Evolutionary conservation across 2,113 vertebrate species (phyloP), one percentile per base, ranked within the genome.

Genomic region (Motacilla alba): DNA sequence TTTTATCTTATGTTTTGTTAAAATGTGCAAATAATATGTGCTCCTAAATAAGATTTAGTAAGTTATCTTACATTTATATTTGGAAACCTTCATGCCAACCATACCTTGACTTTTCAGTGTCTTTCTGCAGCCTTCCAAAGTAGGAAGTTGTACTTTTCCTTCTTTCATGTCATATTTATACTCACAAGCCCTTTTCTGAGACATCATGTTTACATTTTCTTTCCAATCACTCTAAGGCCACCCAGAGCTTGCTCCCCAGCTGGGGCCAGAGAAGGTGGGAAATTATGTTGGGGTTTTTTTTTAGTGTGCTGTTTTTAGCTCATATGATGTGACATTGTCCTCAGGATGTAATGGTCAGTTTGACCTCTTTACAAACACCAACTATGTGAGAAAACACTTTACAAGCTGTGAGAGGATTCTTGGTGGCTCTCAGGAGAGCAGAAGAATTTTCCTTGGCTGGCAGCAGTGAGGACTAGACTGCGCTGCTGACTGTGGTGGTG

Each of bases 401-500:
- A 88, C 67, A 95, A 91, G 64, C 86, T 66, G 0, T 1, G 0
- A 62, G 63, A 63, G 47, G 37, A 62, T 93, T 90, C 52, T 31
- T 11, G 3, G 90, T 56, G 62, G 52, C 93, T 85, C 28, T 89
- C 35, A 33, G 39, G 22, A 87, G 70, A 90, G 33, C 23, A 24
- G 41, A 80, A 81, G 7, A 84, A 41, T 70, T 97, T 93, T 95
- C 50, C 60, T 93, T 95, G 86, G 80, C 92, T 85, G 52, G 63
- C 6, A 1, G 4, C 15, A 11, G 28, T 46, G 59, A 62, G 46
- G 58, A 68, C 33, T 28, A 13, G 11, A 27, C 85, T 77, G 62
- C 20, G 0, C 31, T 3, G 3, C 66, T 46, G 60, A 47, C 87
- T 62, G 15, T 19, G 69, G 56, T 4, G 3, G 28, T 3, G 0